Conservation (phyloP, 2,797 vertebrate genomes). For the Myoxocephalus aenaeus region DNA sequence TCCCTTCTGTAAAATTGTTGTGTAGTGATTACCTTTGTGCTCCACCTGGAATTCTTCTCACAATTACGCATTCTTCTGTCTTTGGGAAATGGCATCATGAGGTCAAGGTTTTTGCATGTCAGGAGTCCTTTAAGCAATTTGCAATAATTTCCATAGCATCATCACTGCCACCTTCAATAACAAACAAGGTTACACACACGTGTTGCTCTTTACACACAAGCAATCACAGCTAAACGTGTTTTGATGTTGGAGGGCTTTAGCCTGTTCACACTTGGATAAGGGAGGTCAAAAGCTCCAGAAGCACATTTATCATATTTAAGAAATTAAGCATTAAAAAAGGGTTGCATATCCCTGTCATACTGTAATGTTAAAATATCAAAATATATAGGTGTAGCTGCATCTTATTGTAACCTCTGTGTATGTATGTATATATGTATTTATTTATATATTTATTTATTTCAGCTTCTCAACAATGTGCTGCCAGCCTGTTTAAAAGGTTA, state of each 20-base stretch:
- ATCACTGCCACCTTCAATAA: constrained; percentile 83
- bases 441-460: constrained; percentile 70
- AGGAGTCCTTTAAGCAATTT: constrained; percentile 86
- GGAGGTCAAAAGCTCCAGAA: constrained; percentile 40
- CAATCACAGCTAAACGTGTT: constrained; percentile 57
- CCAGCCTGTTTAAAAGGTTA: constrained; percentile 86
- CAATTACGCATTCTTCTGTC: constrained; percentile 76
- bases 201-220: constrained; percentile 57
- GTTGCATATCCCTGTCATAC: constrained; percentile 45
- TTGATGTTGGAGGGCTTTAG: constrained; percentile 36
- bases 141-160: constrained; percentile 88
- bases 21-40: constrained; percentile 64
- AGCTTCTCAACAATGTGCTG: constrained; percentile 79
- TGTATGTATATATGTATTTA: constrained; percentile 63
- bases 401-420: constrained; percentile 61
- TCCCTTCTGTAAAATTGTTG: constrained; percentile 54
- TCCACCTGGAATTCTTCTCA: constrained; percentile 68
- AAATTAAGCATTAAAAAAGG: constrained; percentile 40
- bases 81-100: constrained; percentile 73
- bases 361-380: constrained; percentile 40
- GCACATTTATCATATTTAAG: constrained; percentile 34
- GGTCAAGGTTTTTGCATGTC: constrained; percentile 83
- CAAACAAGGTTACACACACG: constrained; percentile 83
- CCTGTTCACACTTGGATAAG: constrained; percentile 41
- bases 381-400: constrained; percentile 53